These are phyloP conservation scores for Orientallactaga bullata DNA, from an alignment of 2,113 vertebrate species.

Conservation along the genomic window DNA sequence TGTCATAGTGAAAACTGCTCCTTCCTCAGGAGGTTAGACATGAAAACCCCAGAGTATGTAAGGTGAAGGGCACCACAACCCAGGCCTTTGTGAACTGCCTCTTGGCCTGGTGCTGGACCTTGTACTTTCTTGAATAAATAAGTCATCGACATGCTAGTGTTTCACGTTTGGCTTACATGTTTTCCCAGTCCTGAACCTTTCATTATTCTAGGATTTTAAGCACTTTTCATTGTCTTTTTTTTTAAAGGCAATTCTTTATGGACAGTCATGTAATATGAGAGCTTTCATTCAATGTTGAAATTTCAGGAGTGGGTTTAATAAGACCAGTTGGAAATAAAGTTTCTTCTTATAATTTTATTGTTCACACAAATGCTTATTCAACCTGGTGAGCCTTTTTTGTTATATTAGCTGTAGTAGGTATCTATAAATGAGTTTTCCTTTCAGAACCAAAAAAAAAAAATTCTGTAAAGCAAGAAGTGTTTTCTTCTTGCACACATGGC, in stretches of 20 bases:
- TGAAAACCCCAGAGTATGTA: background rate
- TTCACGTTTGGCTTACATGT: background rate
- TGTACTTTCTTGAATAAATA: background rate
- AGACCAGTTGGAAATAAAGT: constrained; percentile 21
- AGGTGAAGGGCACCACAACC: background rate
- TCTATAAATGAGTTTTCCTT: background rate
- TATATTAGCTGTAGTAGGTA: background rate
- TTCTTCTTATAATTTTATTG: constrained; percentile 29
- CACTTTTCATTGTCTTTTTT: background rate
- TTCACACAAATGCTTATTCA: background rate
- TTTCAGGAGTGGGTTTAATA: constrained; percentile 7
- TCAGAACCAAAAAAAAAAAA: no score
- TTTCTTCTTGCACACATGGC: background rate
- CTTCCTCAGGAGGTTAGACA: background rate
- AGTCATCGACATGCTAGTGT: background rate
- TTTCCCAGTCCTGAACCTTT: background rate
- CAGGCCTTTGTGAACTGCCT: background rate
- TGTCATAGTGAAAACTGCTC: no score
- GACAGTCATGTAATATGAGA: background rate
- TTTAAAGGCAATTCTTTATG: background rate
- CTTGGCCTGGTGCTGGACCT: background rate
- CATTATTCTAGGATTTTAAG: background rate
- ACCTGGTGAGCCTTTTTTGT: background rate
- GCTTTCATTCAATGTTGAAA: background rate
- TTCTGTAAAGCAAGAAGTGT: background rate